Evolutionary conservation across 2,888 invertebrate genomes (phyloP), one percentile per base, ranked within the genome.

Genomic region (Trimorus sp.): DNA sequence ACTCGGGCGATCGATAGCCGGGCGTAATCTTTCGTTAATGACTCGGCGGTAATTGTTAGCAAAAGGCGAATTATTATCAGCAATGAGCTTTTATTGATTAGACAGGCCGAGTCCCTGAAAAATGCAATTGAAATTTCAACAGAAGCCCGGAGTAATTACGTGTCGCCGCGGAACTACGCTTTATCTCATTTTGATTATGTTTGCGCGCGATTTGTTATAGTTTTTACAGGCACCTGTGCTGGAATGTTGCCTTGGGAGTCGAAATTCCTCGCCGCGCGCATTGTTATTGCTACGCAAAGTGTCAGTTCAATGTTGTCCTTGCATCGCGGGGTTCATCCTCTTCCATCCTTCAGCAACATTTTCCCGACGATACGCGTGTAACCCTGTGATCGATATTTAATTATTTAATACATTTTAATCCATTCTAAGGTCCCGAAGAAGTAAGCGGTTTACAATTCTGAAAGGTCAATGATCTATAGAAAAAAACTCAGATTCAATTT

Each of bases 161-260:
- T 7, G 45, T 68, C 54, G 45, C 48, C 42, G 37, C 45, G 60
- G 26, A 75, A 66, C 54, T 68, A 54, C 62, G 45, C 38, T 76
- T 68, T 69, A 76, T 76, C 54, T 62, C 48, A 76, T 76, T 76
- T 69, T 76, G 76, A 69, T 68, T 76, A 76, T 76, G 60, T 69
- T 76, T 76, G 63, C 60, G 51, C 65, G 42, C 45, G 77, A 58
- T 77, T 63, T 77, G 77, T 65, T 69, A 53, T 58, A 63, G 69
- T 77, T 77, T 76, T 77, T 77, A 56, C 69, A 63, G 63, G 63
- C 62, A 77, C 69, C 63, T 70, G 63, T 69, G 77, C 49, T 63
- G 77, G 69, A 77, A 77, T 69, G 77, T 69, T 77, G 56, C 77
- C 77, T 77, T 77, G 77, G 16, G 63, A 53, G 69, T 63, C 77